Conservation (phyloP, 2,888 invertebrate genomes). For the Oscheius sp. region DNA sequence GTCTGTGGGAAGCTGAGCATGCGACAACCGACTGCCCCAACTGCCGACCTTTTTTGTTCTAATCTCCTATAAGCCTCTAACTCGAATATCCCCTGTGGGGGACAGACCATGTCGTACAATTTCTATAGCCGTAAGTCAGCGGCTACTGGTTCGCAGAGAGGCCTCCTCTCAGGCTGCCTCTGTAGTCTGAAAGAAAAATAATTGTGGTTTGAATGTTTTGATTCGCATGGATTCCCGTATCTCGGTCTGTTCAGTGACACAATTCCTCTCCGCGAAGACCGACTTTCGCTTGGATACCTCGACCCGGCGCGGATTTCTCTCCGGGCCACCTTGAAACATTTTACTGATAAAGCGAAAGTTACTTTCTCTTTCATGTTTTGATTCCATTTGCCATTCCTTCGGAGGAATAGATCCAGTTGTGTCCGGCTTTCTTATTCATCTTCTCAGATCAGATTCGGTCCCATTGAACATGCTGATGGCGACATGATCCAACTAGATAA, state of each 20-base stretch:
- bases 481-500: too few relatives aligned
- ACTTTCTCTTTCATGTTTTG: background rate
- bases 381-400: background rate
- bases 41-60: too few relatives aligned
- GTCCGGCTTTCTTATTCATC: background rate
- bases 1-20: too few relatives aligned
- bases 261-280: conserved; percentile 19
- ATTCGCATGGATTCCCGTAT: conserved; percentile 2
- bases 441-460: background rate
- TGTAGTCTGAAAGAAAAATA: too few relatives aligned
- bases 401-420: background rate
- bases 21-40: too few relatives aligned
- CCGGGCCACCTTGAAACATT: background rate
- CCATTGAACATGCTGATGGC: conserved; percentile 7
- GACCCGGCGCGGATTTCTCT: conserved; percentile 11
- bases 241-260: conserved; percentile 26
- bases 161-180: too few relatives aligned
- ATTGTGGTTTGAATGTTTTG: background rate
- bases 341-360: conserved; percentile 19
- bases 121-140: background rate
- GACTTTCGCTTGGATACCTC: conserved; percentile 26
- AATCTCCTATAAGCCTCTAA: too few relatives aligned
- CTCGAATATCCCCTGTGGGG: too few relatives aligned
- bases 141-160: background rate
- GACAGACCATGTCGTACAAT: background rate